Base-by-base conservation (phyloP, 2,888 invertebrate species). In the Hyppa rectilinea region DNA sequence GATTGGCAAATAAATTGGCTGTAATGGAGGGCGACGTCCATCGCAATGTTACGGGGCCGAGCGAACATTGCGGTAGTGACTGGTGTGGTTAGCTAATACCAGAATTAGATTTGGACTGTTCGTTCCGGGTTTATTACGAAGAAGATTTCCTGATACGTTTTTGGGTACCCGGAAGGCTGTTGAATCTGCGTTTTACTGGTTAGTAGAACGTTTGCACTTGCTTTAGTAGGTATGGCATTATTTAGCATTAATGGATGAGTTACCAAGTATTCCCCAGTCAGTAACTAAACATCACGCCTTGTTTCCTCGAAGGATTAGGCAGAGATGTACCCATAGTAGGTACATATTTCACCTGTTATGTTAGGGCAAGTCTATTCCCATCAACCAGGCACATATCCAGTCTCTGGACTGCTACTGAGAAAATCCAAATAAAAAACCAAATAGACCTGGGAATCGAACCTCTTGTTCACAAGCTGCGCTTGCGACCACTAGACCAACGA, bases 1-100 rank as follows among this genome's bases (percentile, higher is more conserved):
- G 81, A 80, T 85, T 71, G 82, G 80, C 79, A 60, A 77, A 81
- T 70, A 80, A 83, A 88, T 87, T 87, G 84, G 79, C 64, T 5
- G 6, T 79, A 74, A 79, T 71, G 50, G 77, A 80, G 80, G 80
- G 71, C 82, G 83, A 72, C 77, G 84, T 61, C 83, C 87, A 86
- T 58, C 58, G 61, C 82, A 85, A 85, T 85, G 84, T 80, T 81
- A 84, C 58, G 73, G 68, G 80, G 77, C 66, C 79, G 43, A 31
- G n/a, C 40, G 29, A 73, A 68, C 58, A 63, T 75, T 71, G 63
- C 50, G 47, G n/a, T 17, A 17, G 58, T 43, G 29, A 68, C 34
- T 52, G 7, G 71, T 79, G 38, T 52, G 7, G 71, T 79, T 81
- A 79, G 67, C 47, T 79, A 81, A 76, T 56, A 62, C 36, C 71